Conservation (phyloP, 2,113 vertebrate species). For the Cyprinodon variegatus region DNA sequence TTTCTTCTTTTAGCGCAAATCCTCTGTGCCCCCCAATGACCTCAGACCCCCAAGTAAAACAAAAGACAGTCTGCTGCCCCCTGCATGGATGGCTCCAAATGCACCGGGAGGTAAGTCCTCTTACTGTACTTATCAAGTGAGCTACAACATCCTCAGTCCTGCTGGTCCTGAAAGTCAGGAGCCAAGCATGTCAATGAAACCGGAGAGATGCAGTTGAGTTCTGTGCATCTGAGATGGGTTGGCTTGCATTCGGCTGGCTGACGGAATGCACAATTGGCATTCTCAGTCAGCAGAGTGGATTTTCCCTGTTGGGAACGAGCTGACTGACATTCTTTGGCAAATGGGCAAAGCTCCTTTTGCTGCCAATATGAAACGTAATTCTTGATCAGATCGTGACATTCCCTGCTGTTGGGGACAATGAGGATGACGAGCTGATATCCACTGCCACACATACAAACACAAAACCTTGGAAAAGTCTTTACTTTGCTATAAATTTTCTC, state of each 20-base stretch:
- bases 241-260: constrained; percentile 48
- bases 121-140: constrained; percentile 21
- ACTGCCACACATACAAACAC: constrained; percentile 14
- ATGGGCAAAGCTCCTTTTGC: constrained; percentile 28
- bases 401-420: constrained; percentile 1
- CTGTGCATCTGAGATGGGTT: constrained; percentile 37
- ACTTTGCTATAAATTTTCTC: no score
- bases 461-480: not conserved
- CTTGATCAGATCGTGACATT: constrained; percentile 46
- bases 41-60: constrained; percentile 59
- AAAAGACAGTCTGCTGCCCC: constrained; percentile 73
- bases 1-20: constrained; percentile 62
- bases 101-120: constrained; percentile 68
- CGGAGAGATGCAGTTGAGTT: constrained; percentile 45
- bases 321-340: constrained; percentile 57
- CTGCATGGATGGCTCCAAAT: constrained; percentile 39
- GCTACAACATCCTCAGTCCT: constrained; percentile 13
- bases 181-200: constrained; percentile 46
- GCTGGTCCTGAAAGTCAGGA: constrained; percentile 17
- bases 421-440: constrained; percentile 3
- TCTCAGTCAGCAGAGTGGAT: constrained; percentile 50
- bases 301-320: constrained; percentile 35
- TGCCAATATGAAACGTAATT: constrained; percentile 45
- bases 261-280: constrained; percentile 59
- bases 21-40: constrained; percentile 59